Evolutionary conservation across 2,113 vertebrate genomes (phyloP), one percentile per base, ranked within the genome.

Genomic region (Shinisaurus crocodilurus): DNA sequence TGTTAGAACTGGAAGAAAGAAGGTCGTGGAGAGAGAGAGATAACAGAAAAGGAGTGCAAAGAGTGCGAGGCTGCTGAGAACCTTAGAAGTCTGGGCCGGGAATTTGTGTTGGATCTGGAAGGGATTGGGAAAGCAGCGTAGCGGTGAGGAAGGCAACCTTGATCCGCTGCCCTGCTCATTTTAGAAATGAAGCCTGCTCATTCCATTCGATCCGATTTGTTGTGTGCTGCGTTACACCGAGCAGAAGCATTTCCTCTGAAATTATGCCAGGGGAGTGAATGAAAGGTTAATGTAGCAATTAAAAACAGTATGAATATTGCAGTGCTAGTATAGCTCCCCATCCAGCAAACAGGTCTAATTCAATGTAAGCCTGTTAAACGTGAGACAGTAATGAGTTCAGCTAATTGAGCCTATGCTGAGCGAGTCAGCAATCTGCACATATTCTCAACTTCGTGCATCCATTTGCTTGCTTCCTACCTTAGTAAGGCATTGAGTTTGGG

Each of bases 241-340:
- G 90, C 92, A 94, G 82, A 94, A 94, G 93, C 88, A 84, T 92
- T 0, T 57, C n/a, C 92, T 94, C 90, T 94, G 91, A 96, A 92
- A 95, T 83, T 23, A 84, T 94, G 95, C 93, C 95, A 95, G 89
- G 93, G 93, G 79, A 92, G 0, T 1, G 94, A 93, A 96, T 94
- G 95, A 96, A 96, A 96, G 96, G 95, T 95, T 96, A 96, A 96
- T 96, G 95, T 88, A 94, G 95, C 95, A 96, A 96, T 96, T 85
- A 96, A 95, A 96, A 96, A 93, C 95, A 95, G 95, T 96, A 95
- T 95, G 94, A 96, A 95, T 96, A 96, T 96, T 95, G 94, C 94
- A 94, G 94, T 89, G 91, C 90, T 0, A 88, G 93, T 87, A 91
- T 90, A 93, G 90, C 92, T 96, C 93, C 95, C 95, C 92, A 95